Conservation (phyloP, 2,797 vertebrate genomes). For the Pygocentrus nattereri region DNA sequence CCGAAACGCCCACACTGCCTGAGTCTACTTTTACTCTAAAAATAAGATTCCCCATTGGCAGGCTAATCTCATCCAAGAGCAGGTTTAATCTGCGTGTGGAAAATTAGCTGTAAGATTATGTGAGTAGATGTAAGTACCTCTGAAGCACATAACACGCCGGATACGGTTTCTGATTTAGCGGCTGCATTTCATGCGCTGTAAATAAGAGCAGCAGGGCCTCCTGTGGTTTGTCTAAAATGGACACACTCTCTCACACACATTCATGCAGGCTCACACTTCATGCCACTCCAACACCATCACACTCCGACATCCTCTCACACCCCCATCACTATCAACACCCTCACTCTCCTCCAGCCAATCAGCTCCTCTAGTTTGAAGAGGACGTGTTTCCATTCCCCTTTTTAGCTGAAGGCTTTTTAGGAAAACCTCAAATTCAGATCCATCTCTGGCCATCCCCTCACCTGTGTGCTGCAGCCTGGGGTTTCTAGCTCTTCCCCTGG, state of each 20-base stretch:
- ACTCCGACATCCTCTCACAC: slow-evolving; percentile 35
- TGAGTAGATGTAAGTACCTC: not conserved
- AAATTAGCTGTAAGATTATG: not conserved
- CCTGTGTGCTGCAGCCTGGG: slow-evolving; percentile 19
- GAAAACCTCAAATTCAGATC: slow-evolving; percentile 40
- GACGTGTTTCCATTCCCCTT: slow-evolving; percentile 50
- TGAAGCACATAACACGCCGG: slow-evolving; percentile 1
- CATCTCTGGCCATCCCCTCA: slow-evolving; percentile 16
- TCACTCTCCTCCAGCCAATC: slow-evolving; percentile 43
- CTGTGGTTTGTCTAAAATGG: slow-evolving; percentile 32
- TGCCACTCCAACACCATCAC: slow-evolving; percentile 41
- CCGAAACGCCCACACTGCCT: not conserved
- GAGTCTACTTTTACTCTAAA: not conserved
- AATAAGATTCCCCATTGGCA: slow-evolving; percentile 8
- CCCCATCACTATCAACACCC: slow-evolving; percentile 44
- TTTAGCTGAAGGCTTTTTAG: slow-evolving; percentile 50
- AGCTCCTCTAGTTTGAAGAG: slow-evolving; percentile 43
- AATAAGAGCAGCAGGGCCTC: slow-evolving; percentile 43
- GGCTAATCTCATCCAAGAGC: slow-evolving; percentile 3
- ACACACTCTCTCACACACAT: slow-evolving; percentile 37
- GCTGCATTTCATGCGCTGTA: slow-evolving; percentile 5
- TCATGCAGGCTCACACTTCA: slow-evolving; percentile 35
- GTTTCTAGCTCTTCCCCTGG: not conserved
- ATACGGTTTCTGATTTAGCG: slow-evolving; percentile 12
- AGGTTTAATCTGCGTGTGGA: slow-evolving; percentile 3